phyloP scores from a whole-genome alignment of 2,888 invertebrate species.

The Beris chalybata region DNA sequence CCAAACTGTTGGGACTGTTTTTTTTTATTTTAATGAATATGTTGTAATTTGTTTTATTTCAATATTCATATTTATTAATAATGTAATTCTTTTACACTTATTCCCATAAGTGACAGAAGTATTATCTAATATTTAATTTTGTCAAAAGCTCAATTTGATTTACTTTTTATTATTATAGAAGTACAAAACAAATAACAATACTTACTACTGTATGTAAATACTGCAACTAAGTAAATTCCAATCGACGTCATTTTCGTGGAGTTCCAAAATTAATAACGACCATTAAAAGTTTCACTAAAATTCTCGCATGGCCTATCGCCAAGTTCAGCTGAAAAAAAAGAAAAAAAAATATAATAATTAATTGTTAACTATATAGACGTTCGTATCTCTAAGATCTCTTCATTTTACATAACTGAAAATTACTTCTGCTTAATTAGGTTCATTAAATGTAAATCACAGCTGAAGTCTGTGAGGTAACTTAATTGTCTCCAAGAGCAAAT shows the following conservation, averaged over 20 bases:
- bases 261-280: neutral
- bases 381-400: neutral
- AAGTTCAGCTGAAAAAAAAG: constrained; percentile 1
- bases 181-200: neutral
- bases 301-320: constrained; percentile 11
- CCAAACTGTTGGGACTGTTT: too few species aligned
- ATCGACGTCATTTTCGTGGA: constrained; percentile 17
- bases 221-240: constrained; percentile 4
- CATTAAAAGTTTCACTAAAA: constrained; percentile 11
- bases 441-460: too few species aligned
- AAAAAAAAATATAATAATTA: constrained; percentile 7
- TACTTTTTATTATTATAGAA: too few species aligned
- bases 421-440: too few species aligned
- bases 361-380: neutral
- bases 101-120: too few species aligned
- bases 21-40: neutral
- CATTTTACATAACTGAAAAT: neutral
- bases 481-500: too few species aligned
- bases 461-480: too few species aligned
- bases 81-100: too few species aligned
- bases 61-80: too few species aligned
- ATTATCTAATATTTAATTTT: too few species aligned
- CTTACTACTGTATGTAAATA: constrained; percentile 18
- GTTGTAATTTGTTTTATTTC: neutral
- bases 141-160: too few species aligned